phyloP scores from a whole-genome alignment of 2,113 vertebrate species.

The Catharus fuscescens region DNA sequence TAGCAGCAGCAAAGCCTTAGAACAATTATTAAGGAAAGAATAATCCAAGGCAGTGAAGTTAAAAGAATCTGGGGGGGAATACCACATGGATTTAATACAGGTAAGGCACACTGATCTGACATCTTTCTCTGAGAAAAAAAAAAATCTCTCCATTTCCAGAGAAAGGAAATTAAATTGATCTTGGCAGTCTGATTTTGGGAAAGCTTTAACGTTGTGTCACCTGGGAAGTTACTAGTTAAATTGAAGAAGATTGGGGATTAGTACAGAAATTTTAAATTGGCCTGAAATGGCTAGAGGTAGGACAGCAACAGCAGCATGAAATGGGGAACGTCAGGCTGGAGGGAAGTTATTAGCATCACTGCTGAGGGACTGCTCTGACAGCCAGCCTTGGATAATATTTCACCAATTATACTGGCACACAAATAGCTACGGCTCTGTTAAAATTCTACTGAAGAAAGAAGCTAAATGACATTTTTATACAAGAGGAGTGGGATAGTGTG shows the following conservation, averaged over 20 bases:
- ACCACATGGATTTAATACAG: neutral
- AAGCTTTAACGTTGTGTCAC: neutral
- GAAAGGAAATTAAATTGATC: slow-evolving; percentile 22
- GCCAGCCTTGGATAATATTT: neutral
- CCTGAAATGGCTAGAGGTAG: neutral
- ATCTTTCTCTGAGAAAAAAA: neutral
- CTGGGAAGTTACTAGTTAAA: slow-evolving; percentile 49
- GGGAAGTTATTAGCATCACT: neutral
- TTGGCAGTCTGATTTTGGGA: slow-evolving; percentile 10
- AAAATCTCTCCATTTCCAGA: neutral
- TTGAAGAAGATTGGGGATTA: slow-evolving; percentile 32
- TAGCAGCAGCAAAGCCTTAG: neutral
- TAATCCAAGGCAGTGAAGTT: neutral
- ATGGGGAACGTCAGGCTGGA: neutral
- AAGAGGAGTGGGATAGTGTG: neutral
- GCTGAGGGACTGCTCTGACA: slow-evolving; percentile 1
- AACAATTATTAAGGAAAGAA: neutral
- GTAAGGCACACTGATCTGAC: neutral
- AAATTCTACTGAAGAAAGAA: neutral
- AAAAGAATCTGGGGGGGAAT: neutral
- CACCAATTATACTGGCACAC: neutral
- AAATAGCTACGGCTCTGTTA: neutral
- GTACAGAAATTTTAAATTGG: slow-evolving; percentile 26
- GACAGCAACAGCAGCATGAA: neutral
- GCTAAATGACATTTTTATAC: neutral